Evolutionary conservation across 2,888 invertebrate genomes (phyloP), one percentile per base, ranked within the genome.

Genomic region (Heliconius hortense): DNA sequence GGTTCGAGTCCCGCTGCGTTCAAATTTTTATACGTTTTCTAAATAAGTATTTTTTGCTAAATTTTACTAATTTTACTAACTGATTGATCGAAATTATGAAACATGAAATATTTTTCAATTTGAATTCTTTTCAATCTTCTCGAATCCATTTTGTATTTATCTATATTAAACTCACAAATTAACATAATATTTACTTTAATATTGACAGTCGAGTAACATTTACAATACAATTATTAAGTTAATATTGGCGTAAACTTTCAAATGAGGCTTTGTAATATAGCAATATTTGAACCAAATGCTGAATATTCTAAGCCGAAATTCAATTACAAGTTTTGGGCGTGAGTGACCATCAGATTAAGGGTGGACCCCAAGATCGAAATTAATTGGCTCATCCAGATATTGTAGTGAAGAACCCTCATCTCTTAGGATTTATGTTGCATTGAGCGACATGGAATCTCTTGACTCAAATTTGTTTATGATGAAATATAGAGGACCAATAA

Each of bases 321-420:
- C 88, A 89, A 88, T 89, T 89, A 88, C 86, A 88, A 89, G 88
- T 88, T 92, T 90, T 83, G 87, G 88, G 89, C 87, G 88, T 88
- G 88, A 91, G 88, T 91, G 90, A 91, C 92, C 91, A 90, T 90
- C 91, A 89, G 90, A 91, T 92, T 92, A 90, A 88, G 88, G 89
- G 85, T 82, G 84, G 85, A 84, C 84, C 86, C 86, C 85, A 84
- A 88, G 89, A 90, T 91, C 87, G 85, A 89, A 90, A 91, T 91
- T 92, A 92, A 91, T 92, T 92, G 90, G 90, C 87, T 90, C 88
- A 89, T 90, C 89, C 89, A 89, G 90, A 90, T 90, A 91, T 90
- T 90, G 86, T 86, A 83, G 82, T 83, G 81, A 84, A 87, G 88
- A 80, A 91, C 89, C 90, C 90, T 90, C 89, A 88, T 91, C 90